These are phyloP conservation scores for Dolichomitus sp. DNA, from an alignment of 2,888 invertebrate species.

Conservation along the genomic window DNA sequence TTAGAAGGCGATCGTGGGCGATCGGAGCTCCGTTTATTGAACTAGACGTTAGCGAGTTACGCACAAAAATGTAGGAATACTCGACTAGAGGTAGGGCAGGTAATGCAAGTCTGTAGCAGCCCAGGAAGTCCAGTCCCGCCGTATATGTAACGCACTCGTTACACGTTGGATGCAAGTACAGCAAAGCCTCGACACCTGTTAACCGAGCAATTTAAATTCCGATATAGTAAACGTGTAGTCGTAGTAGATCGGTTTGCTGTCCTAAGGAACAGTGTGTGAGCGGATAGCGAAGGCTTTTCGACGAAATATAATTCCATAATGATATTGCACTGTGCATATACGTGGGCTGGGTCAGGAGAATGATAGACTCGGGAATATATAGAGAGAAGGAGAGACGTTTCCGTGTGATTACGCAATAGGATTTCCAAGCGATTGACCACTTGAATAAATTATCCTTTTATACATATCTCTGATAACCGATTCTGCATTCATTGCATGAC, in stretches of 20 bases:
- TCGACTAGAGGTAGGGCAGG: not conserved
- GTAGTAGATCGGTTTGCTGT: constrained; percentile 5
- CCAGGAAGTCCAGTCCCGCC: constrained; percentile 9
- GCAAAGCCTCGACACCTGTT: constrained; percentile 61
- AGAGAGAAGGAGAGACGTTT: constrained; percentile 19
- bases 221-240: constrained; percentile 35
- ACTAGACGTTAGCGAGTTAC: not conserved
- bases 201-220: constrained; percentile 66
- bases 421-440: constrained; percentile 37
- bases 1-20: not conserved
- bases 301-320: constrained; percentile 50
- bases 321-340: constrained; percentile 5
- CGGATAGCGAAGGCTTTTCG: constrained; percentile 37
- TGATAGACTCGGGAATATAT: constrained; percentile 10
- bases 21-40: not conserved
- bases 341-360: constrained; percentile 32
- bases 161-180: constrained; percentile 18
- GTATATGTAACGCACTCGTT: constrained; percentile 30
- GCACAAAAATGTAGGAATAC: not conserved
- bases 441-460: constrained; percentile 23
- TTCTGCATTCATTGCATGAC: not conserved
- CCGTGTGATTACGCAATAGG: constrained; percentile 46
- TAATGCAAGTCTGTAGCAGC: constrained; percentile 9
- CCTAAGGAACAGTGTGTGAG: constrained; percentile 8
- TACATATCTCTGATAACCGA: constrained; percentile 2